These are phyloP conservation scores for Gari tellinella DNA, from an alignment of 2,888 invertebrate genomes.

Conservation along the genomic window DNA sequence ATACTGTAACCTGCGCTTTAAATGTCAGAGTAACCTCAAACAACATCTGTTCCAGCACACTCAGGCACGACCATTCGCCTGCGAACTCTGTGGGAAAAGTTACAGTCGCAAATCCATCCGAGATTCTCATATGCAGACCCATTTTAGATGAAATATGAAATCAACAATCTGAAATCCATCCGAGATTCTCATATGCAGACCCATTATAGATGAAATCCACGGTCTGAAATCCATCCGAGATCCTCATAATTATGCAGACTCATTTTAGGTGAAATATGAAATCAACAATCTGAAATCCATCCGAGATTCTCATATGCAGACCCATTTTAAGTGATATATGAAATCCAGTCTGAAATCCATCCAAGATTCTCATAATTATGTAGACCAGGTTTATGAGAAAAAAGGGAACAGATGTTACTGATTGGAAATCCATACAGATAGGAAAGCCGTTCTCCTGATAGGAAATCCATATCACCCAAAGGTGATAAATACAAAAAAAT, in stretches of 20 bases:
- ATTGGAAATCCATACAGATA: too few relatives aligned
- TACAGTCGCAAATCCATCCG: constrained; percentile 54
- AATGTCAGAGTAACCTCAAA: constrained; percentile 52
- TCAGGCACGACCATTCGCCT: constrained; percentile 46
- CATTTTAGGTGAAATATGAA: constrained; percentile 53
- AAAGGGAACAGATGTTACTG: too few relatives aligned
- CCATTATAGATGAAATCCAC: constrained; percentile 5
- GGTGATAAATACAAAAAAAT: too few relatives aligned
- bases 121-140: constrained; percentile 45
- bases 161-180: constrained; percentile 50
- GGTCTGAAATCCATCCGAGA: too few relatives aligned
- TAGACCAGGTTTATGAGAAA: too few relatives aligned
- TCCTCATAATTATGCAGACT: too few relatives aligned
- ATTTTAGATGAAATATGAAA: constrained; percentile 50
- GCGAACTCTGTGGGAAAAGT: constrained; percentile 47
- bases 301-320: constrained; percentile 44
- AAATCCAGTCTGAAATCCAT: too few relatives aligned
- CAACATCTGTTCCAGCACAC: constrained; percentile 56
- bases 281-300: constrained; percentile 50
- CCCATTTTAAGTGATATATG: constrained; percentile 20
- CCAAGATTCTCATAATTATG: too few relatives aligned
- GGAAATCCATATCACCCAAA: too few relatives aligned
- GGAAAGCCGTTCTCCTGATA: too few relatives aligned
- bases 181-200: constrained; percentile 46
- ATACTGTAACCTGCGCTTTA: constrained; percentile 46